Percentiles rank a stretch among this genome's conserved stretches.
phyloP scores from a whole-genome alignment of 1,140 invertebrate species.

The Sycobia sp. region DNA sequence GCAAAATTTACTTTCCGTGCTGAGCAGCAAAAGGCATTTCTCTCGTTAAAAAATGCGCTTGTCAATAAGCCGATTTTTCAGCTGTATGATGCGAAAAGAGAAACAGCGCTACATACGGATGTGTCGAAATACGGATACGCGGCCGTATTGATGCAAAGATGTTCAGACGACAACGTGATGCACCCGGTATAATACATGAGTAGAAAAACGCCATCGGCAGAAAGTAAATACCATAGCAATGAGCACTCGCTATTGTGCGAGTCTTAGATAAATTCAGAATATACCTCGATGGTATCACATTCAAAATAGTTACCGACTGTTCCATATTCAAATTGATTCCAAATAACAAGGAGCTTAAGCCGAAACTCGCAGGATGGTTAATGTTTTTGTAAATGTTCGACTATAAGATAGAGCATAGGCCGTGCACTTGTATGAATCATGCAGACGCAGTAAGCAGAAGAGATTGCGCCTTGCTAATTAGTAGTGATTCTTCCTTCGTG shows the following conservation, averaged over 20 bases:
- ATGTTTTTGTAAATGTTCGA: constrained; percentile 44
- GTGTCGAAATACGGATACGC: constrained; percentile 30
- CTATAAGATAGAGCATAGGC: constrained; percentile 41
- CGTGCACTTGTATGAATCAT: constrained; percentile 38
- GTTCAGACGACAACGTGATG: constrained; percentile 29
- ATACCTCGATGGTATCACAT: constrained; percentile 51
- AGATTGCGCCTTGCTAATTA: constrained; percentile 1
- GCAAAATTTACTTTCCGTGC: background rate
- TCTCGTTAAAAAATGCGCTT: background rate
- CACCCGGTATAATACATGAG: constrained; percentile 46
- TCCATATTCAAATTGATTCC: constrained; percentile 44
- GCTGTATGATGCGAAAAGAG: constrained; percentile 6
- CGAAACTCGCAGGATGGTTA: constrained; percentile 48
- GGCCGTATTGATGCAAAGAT: constrained; percentile 24
- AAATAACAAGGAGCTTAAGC: constrained; percentile 40
- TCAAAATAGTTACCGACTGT: constrained; percentile 49
- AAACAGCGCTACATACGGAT: constrained; percentile 31
- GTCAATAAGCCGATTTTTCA: constrained; percentile 2
- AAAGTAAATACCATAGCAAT: constrained; percentile 43
- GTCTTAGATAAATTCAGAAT: constrained; percentile 40
- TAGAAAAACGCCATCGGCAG: constrained; percentile 39
- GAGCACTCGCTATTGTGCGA: constrained; percentile 39
- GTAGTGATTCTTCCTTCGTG: too few relatives aligned
- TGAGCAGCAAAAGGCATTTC: constrained; percentile 11
- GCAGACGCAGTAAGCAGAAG: too few relatives aligned